Percentiles rank a stretch among this genome's conserved stretches.
Conservation (phyloP, 2,797 vertebrate genomes). For the Rousettus madagascariensis region DNA sequence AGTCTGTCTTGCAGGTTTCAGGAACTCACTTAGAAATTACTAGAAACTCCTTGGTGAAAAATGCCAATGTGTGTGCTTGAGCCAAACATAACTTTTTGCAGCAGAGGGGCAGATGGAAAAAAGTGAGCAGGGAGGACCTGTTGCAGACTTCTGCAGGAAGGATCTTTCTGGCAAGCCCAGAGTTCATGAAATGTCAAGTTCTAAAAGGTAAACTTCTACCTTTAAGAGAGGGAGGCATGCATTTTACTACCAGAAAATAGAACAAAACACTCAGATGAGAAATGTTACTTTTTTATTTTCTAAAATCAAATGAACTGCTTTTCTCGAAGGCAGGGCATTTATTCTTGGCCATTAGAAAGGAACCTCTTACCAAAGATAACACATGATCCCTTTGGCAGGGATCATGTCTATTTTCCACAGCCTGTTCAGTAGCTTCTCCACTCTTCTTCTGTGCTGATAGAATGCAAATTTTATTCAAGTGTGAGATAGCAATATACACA, state of each 20-base stretch:
- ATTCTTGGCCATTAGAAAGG: not conserved
- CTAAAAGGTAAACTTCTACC: not conserved
- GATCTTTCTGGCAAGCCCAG: not conserved
- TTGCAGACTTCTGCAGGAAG: not conserved
- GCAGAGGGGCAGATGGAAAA: not conserved
- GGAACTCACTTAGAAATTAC: constrained; percentile 3
- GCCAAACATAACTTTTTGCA: not conserved
- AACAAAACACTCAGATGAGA: not conserved
- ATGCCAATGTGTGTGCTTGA: not conserved
- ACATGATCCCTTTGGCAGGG: not conserved
- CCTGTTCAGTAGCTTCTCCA: too few species aligned
- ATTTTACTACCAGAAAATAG: not conserved
- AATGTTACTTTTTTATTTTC: not conserved
- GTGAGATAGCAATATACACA: not conserved
- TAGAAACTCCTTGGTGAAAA: not conserved
- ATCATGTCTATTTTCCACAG: not conserved
- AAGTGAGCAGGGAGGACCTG: not conserved
- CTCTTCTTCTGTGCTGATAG: not conserved
- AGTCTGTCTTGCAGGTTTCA: not conserved
- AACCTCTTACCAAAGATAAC: not conserved
- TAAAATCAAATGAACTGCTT: not conserved
- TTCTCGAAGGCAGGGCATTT: not conserved
- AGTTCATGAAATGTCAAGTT: not conserved
- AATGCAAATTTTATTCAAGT: not conserved
- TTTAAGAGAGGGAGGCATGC: not conserved